Conservation (phyloP, 2,797 vertebrate genomes). For the Rachycentron canadum region DNA sequence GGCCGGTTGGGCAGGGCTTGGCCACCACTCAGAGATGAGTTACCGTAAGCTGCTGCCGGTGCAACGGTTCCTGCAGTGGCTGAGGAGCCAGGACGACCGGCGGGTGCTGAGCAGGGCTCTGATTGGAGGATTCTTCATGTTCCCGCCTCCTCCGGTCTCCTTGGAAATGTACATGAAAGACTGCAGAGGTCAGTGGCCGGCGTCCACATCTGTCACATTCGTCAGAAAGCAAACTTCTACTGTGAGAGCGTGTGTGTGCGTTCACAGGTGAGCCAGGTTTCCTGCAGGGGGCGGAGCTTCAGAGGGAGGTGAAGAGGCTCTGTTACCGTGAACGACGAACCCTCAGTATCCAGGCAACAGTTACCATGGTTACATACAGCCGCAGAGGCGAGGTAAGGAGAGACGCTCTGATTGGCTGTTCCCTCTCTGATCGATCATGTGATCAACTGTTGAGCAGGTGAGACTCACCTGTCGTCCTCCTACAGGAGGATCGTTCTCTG, state of each 20-base stretch:
- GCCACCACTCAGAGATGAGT: conserved; percentile 79
- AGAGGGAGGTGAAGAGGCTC: conserved; percentile 73
- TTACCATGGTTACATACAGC: conserved; percentile 79
- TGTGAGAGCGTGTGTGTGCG: neutral
- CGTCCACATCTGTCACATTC: rapidly evolving
- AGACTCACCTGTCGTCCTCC: neutral
- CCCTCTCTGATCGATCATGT: no score
- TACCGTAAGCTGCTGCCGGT: conserved; percentile 79
- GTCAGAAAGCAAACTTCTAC: neutral
- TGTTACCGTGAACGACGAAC: conserved; percentile 81
- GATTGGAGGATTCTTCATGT: conserved; percentile 83
- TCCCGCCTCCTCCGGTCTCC: conserved; percentile 80
- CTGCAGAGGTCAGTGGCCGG: conserved; percentile 60
- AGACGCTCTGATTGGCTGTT: no score
- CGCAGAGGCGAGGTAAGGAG: conserved; percentile 64
- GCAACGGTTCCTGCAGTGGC: conserved; percentile 78
- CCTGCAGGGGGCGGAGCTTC: conserved; percentile 81
- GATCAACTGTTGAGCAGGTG: no score
- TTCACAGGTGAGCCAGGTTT: conserved; percentile 72
- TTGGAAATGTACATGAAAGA: conserved; percentile 79
- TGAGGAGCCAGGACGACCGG: conserved; percentile 74
- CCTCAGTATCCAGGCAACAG: conserved; percentile 81
- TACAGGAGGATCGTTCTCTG: conserved; percentile 69
- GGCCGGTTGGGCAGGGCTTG: conserved; percentile 56
- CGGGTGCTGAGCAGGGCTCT: conserved; percentile 75